Evolutionary conservation across 1,140 invertebrate species (phyloP).

Genomic region (Trichomalopsis sarcophagae): DNA sequence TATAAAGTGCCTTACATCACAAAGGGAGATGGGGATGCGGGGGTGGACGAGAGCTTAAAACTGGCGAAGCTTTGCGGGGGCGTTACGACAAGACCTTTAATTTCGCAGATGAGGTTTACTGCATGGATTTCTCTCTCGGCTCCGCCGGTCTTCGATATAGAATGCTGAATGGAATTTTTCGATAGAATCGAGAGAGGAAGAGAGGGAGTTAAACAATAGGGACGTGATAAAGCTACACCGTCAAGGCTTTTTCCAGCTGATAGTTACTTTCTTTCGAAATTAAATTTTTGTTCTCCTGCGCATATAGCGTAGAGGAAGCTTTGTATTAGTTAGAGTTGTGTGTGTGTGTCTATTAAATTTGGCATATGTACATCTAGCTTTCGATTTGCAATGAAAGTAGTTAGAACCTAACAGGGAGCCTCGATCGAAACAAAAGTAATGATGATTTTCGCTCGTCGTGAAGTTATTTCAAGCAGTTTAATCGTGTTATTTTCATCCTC

Average conservation of each 20-base stretch:
- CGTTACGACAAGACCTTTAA: conserved; percentile 41
- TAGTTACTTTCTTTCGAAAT: not conserved
- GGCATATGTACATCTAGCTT: no score
- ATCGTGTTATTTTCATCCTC: no score
- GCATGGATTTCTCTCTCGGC: conserved; percentile 39
- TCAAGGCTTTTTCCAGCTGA: not conserved
- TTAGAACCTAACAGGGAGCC: no score
- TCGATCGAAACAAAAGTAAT: no score
- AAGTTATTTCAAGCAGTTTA: no score
- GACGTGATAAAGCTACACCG: conserved; percentile 2
- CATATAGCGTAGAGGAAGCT: no score
- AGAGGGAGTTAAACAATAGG: conserved; percentile 33
- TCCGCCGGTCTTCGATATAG: not conserved
- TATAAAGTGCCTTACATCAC: conserved; percentile 23
- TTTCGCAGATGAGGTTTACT: conserved; percentile 42
- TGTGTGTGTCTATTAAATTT: no score
- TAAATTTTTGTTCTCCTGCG: not conserved
- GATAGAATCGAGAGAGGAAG: not conserved
- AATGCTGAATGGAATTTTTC: conserved; percentile 36
- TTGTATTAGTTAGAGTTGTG: no score
- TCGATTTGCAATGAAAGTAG: no score
- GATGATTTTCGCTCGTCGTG: no score
- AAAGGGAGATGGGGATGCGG: not conserved
- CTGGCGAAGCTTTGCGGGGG: conserved; percentile 7
- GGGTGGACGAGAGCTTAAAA: not conserved